Base-by-base conservation (phyloP, 2,113 vertebrate genomes). In the Pundamilia nyererei region DNA sequence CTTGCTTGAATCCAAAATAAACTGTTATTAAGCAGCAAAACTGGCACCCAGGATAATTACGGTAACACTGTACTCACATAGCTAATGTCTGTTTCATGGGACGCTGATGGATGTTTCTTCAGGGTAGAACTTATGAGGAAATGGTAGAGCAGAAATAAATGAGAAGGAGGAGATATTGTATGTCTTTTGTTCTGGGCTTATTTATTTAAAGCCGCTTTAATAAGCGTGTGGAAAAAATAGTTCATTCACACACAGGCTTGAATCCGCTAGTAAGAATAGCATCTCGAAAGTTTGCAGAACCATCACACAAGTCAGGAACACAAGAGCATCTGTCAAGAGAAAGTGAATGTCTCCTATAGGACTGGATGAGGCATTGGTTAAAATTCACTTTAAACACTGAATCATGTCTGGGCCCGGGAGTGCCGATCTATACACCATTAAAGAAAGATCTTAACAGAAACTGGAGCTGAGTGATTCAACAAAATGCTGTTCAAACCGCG, bases 401-500 rank as follows among this genome's bases (percentile, higher is more conserved):
- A 85, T 77, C 53, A 77, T 49, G 42, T 49, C 70, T 77, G 42
- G 26, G 40, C 83, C 60, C 38, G 83, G 84, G 88, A 90, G 4
- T 29, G 80, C 14, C 88, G 85, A 91, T 88, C 60, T 29, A 80
- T 79, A 83, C 80, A 72, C 24, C 55, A 58, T 68, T 89, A 80
- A 60, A 62, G 60, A 14, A 35, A 24, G 51, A 81, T 79, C 85
- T 90, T 54, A 72, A 85, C 35, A 75, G 80, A 82, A 90, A 87
- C 90, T 75, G 81, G 58, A 83, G 80, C 54, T 42, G 26, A 19
- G 68, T 87, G 87, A 94, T 92, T 88, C 92, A 89, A 92, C 55
- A 49, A 42, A 81, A 80, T 24, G 31, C 86, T 72, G 82, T 45
- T 86, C 79, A 85, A 90, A 93, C 86, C 88, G 21, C 79, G 60